A percentile compares a stretch with the other conserved stretches of the same genome.
phyloP scores from a whole-genome alignment of 2,113 vertebrate species.

The Ochotona curzoniae region DNA sequence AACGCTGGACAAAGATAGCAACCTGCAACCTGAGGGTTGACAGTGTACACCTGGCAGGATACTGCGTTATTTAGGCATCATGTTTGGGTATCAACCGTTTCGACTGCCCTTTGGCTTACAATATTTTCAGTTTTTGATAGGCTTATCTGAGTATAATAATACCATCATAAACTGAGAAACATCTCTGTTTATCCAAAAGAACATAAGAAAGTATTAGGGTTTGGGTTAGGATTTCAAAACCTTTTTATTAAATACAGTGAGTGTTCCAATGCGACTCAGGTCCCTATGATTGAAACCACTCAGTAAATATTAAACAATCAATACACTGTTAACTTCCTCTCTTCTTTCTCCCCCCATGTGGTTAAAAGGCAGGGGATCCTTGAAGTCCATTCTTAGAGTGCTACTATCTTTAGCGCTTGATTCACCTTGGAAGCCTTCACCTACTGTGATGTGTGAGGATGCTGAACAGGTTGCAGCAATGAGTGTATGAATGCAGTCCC shows the following conservation, averaged over 20 bases:
- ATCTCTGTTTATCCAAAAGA: neutral
- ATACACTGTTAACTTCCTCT: conserved; percentile 16
- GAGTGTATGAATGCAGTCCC: neutral
- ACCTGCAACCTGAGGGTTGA: neutral
- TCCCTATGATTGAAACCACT: neutral
- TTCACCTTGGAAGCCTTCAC: neutral
- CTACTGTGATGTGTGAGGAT: neutral
- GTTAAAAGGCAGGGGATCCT: neutral
- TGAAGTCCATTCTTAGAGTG: conserved; percentile 13
- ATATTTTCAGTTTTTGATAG: neutral
- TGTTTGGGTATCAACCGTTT: too few species aligned
- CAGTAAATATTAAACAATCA: conserved; percentile 59
- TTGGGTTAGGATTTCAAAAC: conserved; percentile 26
- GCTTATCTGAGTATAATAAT: neutral
- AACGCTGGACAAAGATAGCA: fast-evolving
- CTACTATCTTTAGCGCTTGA: neutral
- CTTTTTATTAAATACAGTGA: conserved; percentile 43
- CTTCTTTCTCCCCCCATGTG: neutral
- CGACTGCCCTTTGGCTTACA: neutral
- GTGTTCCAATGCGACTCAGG: conserved; percentile 24
- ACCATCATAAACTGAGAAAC: neutral
- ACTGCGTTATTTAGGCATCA: neutral
- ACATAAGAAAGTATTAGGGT: neutral
- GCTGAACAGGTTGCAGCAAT: neutral
- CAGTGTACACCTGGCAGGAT: neutral